These are phyloP conservation scores for Cacatua alba DNA, from an alignment of 2,113 vertebrate genomes.

Conservation along the genomic window DNA sequence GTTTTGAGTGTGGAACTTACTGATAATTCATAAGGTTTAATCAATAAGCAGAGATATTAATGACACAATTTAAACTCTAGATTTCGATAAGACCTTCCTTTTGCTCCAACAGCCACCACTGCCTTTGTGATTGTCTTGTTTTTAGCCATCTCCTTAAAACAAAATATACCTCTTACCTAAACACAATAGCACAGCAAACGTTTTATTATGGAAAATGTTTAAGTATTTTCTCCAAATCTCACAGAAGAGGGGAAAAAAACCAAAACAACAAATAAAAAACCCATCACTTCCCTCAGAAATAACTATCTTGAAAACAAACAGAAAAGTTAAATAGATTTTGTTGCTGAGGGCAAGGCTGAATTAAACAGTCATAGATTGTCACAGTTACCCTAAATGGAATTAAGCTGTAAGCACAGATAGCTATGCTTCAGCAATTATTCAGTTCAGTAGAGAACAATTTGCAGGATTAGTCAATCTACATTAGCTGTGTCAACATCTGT, in stretches of 20 bases:
- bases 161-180: background rate
- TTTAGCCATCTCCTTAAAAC: background rate
- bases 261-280: background rate
- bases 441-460: conserved; percentile 34
- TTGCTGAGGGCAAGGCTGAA: background rate
- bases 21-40: background rate
- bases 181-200: background rate
- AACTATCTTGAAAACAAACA: background rate
- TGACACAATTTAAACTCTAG: background rate
- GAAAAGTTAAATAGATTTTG: background rate
- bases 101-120: background rate
- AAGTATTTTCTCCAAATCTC: background rate
- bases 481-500: conserved; percentile 36
- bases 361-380: conserved; percentile 3
- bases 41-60: background rate
- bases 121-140: background rate
- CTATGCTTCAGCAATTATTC: conserved; percentile 22
- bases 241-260: fast-evolving
- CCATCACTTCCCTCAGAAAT: background rate
- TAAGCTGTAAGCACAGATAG: conserved; percentile 31
- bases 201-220: background rate
- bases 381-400: conserved; percentile 30
- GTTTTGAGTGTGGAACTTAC: background rate
- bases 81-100: background rate
- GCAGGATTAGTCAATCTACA: conserved; percentile 11